These are phyloP conservation scores for Anarhynchus alexandrinus DNA, from an alignment of 2,113 vertebrate genomes.

Conservation along the genomic window DNA sequence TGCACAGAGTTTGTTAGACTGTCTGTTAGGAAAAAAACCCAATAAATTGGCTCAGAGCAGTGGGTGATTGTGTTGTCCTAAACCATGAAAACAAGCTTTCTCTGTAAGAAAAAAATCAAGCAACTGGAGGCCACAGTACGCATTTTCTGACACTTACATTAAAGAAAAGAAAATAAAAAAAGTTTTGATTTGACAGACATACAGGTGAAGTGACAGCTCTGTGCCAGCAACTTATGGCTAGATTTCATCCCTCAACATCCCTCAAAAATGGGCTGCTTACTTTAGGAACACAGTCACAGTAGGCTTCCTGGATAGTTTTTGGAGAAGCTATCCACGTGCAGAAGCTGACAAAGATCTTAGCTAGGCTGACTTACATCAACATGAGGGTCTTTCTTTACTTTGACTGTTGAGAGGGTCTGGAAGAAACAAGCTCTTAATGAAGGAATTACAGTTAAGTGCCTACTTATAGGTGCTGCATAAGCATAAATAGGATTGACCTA, in stretches of 20 bases:
- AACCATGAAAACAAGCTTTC: not conserved
- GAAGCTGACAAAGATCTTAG: not conserved
- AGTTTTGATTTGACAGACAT: not conserved
- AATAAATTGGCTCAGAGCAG: not conserved
- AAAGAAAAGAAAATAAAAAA: not conserved
- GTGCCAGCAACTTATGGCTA: not conserved
- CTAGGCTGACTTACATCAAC: not conserved
- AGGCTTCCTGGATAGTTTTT: not conserved
- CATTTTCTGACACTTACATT: not conserved
- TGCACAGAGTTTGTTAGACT: conserved; percentile 28
- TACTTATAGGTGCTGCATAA: not conserved
- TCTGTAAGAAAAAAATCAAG: not conserved
- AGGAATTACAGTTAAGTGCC: not conserved
- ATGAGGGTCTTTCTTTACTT: not conserved
- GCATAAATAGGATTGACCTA: not conserved
- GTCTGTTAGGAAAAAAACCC: not conserved
- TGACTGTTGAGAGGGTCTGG: not conserved
- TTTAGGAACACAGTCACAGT: not conserved
- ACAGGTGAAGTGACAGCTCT: not conserved
- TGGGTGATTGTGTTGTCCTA: not conserved
- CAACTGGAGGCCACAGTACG: not conserved
- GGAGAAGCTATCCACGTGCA: not conserved
- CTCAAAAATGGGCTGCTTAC: not conserved
- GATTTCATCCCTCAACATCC: not conserved
- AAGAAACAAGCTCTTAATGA: not conserved